phyloP scores from a whole-genome alignment of 2,797 vertebrate species.

The Cossypha polioptera region DNA sequence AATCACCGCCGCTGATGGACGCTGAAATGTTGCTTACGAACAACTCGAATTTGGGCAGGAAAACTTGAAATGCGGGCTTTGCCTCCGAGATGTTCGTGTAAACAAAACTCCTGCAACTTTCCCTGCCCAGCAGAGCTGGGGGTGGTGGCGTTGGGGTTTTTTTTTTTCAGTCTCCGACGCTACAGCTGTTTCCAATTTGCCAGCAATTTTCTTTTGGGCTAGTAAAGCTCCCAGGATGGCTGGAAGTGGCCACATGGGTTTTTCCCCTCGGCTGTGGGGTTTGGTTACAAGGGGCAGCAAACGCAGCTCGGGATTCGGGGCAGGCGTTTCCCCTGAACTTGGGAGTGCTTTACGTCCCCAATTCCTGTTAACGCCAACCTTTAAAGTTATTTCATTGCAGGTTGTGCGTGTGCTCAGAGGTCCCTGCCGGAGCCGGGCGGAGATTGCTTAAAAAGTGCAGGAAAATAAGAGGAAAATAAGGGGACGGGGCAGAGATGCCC shows the following conservation, averaged over 20 bases:
- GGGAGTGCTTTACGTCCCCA: background rate
- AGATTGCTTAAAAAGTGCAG: rapidly evolving
- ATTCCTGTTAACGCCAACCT: background rate
- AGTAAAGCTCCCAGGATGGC: conserved; percentile 67
- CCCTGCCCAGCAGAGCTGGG: background rate
- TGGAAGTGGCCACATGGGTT: conserved; percentile 63
- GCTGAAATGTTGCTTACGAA: conserved; percentile 14
- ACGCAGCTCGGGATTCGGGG: background rate
- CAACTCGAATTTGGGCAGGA: background rate
- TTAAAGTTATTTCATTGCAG: background rate
- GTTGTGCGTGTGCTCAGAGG: background rate
- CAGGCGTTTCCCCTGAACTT: background rate
- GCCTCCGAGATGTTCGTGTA: background rate
- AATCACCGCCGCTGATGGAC: background rate
- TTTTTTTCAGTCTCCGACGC: background rate
- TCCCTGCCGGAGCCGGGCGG: background rate
- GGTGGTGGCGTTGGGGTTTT: background rate
- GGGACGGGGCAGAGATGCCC: background rate
- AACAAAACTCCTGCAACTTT: conserved; percentile 38
- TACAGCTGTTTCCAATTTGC: conserved; percentile 73
- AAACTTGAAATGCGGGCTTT: background rate
- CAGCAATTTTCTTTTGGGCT: conserved; percentile 76
- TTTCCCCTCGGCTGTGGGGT: background rate
- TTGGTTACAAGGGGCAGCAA: conserved; percentile 44
- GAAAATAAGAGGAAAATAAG: background rate